Evolutionary conservation across 2,888 invertebrate genomes (phyloP).

Genomic region (Aphelenchoides bicaudatus): DNA sequence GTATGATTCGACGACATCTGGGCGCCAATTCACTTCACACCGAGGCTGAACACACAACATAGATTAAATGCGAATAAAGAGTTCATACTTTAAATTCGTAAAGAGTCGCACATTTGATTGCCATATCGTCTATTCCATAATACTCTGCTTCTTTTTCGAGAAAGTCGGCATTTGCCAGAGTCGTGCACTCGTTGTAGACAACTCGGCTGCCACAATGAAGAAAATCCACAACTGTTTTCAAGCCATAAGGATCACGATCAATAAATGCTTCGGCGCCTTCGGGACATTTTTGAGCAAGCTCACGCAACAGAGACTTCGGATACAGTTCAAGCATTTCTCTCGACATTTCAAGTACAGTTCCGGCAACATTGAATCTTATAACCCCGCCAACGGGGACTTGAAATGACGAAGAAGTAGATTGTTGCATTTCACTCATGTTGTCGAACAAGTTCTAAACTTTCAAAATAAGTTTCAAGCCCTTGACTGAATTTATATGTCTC

Average conservation of each 20-base stretch:
- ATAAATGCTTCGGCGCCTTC: slow-evolving; percentile 42
- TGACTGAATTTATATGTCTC: no score
- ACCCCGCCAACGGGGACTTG: not conserved
- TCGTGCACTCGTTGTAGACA: slow-evolving; percentile 38
- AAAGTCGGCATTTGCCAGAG: slow-evolving; percentile 41
- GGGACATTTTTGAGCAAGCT: slow-evolving; percentile 11
- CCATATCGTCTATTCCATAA: slow-evolving; percentile 39
- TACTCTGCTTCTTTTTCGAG: slow-evolving; percentile 42
- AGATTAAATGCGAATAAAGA: no score
- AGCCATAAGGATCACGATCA: slow-evolving; percentile 49
- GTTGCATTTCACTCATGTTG: no score
- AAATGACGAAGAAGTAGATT: not conserved
- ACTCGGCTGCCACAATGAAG: slow-evolving; percentile 39
- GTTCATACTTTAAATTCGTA: slow-evolving; percentile 17
- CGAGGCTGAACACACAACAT: no score
- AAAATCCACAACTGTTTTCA: slow-evolving; percentile 45
- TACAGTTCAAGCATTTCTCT: slow-evolving; percentile 38
- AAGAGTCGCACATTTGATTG: slow-evolving; percentile 32
- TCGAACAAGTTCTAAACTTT: no score
- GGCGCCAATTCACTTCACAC: slow-evolving; percentile 42
- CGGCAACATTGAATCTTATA: slow-evolving; percentile 46
- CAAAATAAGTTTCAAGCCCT: no score
- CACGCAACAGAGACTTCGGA: slow-evolving; percentile 43
- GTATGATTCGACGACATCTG: slow-evolving; percentile 41
- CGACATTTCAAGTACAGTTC: slow-evolving; percentile 46